A percentile compares a stretch with the other conserved stretches of the same genome.
These are phyloP conservation scores for Scomberomorus guttatus DNA, from an alignment of 2,797 vertebrate genomes.

Conservation along the genomic window DNA sequence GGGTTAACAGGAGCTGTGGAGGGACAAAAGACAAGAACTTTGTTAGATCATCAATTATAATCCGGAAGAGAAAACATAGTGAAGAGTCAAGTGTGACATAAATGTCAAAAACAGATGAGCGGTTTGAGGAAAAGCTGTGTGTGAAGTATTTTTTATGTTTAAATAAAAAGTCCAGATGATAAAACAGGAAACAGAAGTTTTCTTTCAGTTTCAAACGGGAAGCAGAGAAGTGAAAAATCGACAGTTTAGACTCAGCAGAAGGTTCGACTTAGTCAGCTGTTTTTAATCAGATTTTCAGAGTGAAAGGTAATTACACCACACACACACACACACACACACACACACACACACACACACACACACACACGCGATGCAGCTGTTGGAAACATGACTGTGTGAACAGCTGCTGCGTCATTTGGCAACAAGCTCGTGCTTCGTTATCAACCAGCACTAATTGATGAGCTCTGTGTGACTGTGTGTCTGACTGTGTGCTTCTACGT, in stretches of 20 bases:
- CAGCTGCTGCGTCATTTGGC: constrained; percentile 21
- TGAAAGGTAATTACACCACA: constrained; percentile 2
- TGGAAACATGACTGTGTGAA: constrained; percentile 7
- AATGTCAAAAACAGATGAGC: too few species aligned
- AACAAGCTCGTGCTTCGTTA: constrained; percentile 23
- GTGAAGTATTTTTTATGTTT: too few species aligned
- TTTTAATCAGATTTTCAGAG: constrained; percentile 19
- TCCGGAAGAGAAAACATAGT: background rate
- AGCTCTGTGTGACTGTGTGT: constrained; percentile 6
- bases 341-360: constrained; percentile 19
- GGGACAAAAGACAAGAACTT: constrained; percentile 32
- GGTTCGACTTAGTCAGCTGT: constrained; percentile 4
- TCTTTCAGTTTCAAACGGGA: too few species aligned
- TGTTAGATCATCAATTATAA: constrained; percentile 11
- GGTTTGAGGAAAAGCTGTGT: too few species aligned
- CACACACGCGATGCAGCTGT: background rate
- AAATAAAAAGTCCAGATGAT: too few species aligned
- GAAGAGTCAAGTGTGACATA: background rate
- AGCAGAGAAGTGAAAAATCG: background rate
- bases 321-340: constrained; percentile 14
- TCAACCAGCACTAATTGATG: constrained; percentile 32
- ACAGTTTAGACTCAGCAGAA: background rate
- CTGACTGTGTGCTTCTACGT: background rate
- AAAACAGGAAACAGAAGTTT: background rate
- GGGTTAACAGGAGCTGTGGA: constrained; percentile 81